phyloP scores from a whole-genome alignment of 2,888 invertebrate species.

The Eubasilissa splendida region DNA sequence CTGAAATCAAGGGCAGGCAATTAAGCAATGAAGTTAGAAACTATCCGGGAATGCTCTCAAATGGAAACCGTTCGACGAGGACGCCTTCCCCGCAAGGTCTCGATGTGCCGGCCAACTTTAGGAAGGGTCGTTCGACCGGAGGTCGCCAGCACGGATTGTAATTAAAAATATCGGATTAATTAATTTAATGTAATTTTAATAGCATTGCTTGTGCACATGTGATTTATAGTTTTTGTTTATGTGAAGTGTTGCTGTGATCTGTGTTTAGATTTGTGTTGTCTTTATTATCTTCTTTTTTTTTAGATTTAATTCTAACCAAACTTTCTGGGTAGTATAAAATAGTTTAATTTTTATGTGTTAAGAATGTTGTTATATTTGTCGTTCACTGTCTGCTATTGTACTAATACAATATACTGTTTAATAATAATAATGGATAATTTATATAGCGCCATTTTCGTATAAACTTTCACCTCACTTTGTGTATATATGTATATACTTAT shows the following conservation, averaged over 20 bases:
- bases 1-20: slow-evolving; percentile 34
- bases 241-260: not conserved
- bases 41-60: not conserved
- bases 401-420: no score
- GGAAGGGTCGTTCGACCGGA: not conserved
- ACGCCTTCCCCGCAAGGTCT: not conserved
- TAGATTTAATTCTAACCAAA: no score
- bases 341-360: no score
- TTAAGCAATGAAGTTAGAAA: slow-evolving; percentile 19
- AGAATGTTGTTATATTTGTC: no score
- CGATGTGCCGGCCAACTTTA: slow-evolving; percentile 8
- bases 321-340: no score
- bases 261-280: not conserved
- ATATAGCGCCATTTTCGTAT: no score
- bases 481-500: no score
- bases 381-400: no score
- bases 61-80: not conserved
- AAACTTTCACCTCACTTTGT: no score
- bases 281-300: not conserved
- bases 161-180: not conserved
- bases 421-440: no score
- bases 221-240: not conserved
- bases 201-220: no score
- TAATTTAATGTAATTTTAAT: not conserved
- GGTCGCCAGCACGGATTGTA: not conserved